phyloP scores from a whole-genome alignment of 1,140 invertebrate genomes.

The Lycorma delicatula region DNA sequence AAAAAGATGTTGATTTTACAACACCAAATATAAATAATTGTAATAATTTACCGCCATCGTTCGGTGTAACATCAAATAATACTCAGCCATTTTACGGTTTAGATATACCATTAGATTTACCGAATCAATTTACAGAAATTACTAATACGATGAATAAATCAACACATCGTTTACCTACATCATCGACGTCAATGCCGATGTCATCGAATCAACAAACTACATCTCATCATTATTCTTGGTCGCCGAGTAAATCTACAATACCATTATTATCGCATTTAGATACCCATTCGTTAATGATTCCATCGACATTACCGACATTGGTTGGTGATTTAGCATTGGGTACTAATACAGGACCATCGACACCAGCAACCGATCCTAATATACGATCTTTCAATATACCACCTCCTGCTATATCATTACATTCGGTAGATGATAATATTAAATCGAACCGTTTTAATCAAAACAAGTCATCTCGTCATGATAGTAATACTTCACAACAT shows the following conservation, averaged over 20 bases:
- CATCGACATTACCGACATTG: slow-evolving; percentile 34
- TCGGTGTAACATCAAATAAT: neutral
- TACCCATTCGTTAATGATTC: slow-evolving; percentile 27
- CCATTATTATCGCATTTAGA: slow-evolving; percentile 26
- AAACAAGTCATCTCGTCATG: too few relatives aligned
- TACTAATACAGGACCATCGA: slow-evolving; percentile 24
- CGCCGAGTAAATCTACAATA: slow-evolving; percentile 26
- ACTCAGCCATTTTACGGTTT: slow-evolving; percentile 14
- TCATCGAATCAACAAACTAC: slow-evolving; percentile 11
- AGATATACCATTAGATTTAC: slow-evolving; percentile 12
- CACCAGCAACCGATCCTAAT: slow-evolving; percentile 13
- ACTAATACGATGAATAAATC: too few relatives aligned
- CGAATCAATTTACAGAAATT: too few relatives aligned
- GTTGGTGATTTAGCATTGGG: slow-evolving; percentile 35
- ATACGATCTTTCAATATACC: too few relatives aligned
- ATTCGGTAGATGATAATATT: too few relatives aligned
- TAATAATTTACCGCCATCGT: slow-evolving; percentile 2
- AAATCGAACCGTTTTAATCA: too few relatives aligned
- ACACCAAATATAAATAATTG: slow-evolving; percentile 7
- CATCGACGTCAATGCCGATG: neutral
- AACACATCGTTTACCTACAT: slow-evolving; percentile 2
- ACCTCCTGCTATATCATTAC: too few relatives aligned
- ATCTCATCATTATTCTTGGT: slow-evolving; percentile 25
- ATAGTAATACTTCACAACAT: too few relatives aligned
- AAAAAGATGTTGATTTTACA: slow-evolving; percentile 21